Base-by-base conservation (phyloP, 2,113 vertebrate genomes). In the Daboia siamensis region DNA sequence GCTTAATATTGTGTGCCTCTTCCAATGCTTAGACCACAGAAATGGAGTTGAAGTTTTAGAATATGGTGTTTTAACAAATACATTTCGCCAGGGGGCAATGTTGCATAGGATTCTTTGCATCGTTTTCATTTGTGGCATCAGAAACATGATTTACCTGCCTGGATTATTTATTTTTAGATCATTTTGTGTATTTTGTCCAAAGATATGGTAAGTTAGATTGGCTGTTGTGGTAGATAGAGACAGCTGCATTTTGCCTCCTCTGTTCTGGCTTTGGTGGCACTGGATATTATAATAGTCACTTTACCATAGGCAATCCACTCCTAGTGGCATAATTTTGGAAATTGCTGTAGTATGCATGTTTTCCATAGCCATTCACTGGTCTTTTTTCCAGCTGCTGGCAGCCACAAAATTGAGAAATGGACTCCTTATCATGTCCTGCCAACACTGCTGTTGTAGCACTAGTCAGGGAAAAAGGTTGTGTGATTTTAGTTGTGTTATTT, bases 31-130 rank as follows among this genome's bases (percentile, higher is more conserved):
- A 4, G 51, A 2, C 20, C 39, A 51, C 91, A 90, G 93, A 46
- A 56, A 56, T 8, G 29, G 52, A 57, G 44, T 48, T 59, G 80
- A 17, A 91, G 7, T 23, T 91, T 46, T 46, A 52, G 46, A 91
- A 44, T 7, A 23, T 48, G 46, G 17, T 85, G 52, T 80, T 87
- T 95, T 97, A 95, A 96, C 95, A 29, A 94, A 86, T 95, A 48
- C 93, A 94, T 95, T 96, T 97, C 98, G 96, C 97, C 97, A 98
- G 97, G 96, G 97, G 98, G 98, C 97, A 95, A 97, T 96, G 95
- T 97, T 97, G 97, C 10, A 96, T 95, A 97, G 95, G 85, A 4
- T 94, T 97, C 93, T 59, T 56, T 64, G 59, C 94, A 90, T 46
- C 89, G 0, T 46, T 86, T 54, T 94, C 11, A 96, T 93, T 94